Evolutionary conservation across 1,140 invertebrate species (phyloP).

Genomic region (Drosophila pruinosa): DNA sequence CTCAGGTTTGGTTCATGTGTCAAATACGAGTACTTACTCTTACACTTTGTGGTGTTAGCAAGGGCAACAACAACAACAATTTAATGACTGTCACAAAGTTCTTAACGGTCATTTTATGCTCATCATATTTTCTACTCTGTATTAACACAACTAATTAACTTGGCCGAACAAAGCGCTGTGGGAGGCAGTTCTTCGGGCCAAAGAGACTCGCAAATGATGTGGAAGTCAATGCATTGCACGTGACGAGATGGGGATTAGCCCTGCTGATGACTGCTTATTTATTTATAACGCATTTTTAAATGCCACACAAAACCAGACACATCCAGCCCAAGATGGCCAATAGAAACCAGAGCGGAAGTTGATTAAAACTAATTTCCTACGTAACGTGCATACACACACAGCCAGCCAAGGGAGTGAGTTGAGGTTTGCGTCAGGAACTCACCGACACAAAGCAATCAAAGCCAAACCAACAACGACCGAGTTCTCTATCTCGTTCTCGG

Average conservation of each 20-base stretch:
- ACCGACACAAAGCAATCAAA: conserved; percentile 78
- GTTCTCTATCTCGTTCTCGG: conserved; percentile 7
- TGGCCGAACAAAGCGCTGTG: conserved; percentile 13
- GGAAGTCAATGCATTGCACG: conserved; percentile 25
- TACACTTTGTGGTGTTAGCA: conserved; percentile 3
- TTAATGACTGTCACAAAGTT: conserved; percentile 31
- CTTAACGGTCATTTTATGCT: conserved; percentile 34
- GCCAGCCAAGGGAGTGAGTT: not conserved
- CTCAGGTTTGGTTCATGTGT: not conserved
- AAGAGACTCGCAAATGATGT: not conserved
- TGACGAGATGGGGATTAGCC: conserved; percentile 37
- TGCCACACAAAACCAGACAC: conserved; percentile 20
- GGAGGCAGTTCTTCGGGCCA: not conserved
- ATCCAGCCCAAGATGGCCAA: conserved; percentile 4
- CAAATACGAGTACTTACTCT: not conserved
- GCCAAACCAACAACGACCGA: conserved; percentile 40
- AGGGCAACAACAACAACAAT: not conserved
- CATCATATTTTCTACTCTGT: conserved; percentile 24
- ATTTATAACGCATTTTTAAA: conserved; percentile 73
- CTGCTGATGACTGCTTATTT: conserved; percentile 57
- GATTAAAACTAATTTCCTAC: conserved; percentile 79
- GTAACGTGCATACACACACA: conserved; percentile 39
- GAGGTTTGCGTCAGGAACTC: conserved; percentile 7
- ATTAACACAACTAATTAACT: conserved; percentile 59
- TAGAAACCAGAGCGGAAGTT: conserved; percentile 50